Evolutionary conservation across 2,888 invertebrate genomes (phyloP), one percentile per base, ranked within the genome.

Genomic region (Epinotia demarniana): DNA sequence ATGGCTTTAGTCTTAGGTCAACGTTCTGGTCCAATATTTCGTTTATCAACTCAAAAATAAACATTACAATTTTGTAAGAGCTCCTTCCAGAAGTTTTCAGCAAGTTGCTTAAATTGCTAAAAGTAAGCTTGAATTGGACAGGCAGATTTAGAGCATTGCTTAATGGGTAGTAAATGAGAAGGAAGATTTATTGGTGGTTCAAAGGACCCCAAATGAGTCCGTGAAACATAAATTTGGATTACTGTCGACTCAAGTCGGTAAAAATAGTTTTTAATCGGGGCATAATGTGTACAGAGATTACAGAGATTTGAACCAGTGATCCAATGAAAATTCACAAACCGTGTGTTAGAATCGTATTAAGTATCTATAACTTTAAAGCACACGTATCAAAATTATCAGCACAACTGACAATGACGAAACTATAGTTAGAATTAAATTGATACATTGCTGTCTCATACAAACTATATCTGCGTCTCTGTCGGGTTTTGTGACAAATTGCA

Each of bases 121-220:
- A n/a, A n/a, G 88, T 90, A 91, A 91, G 90, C 92, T 89, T 84
- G 78, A 88, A 84, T 81, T 86, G 81, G 89, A 86, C 80, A 85
- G 84, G 77, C 72, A 82, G 77, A 86, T 84, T 76, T 84, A 79
- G 88, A 81, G 79, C 89, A 78, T 73, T 64, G 23, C 75, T 75
- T 75, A 75, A 75, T 75, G 70, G 64, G 69, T 53, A 75, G 63
- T 70, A 70, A 74, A 73, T 62, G 69, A 63, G 58, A n/a, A 23
- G 19, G 49, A 62, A 49, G 33, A 75, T 75, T 75, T 70, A 75
- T 58, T 49, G 4, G 49, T 12, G 58, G 39, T 19, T 18, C 43
- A 70, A 70, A 58, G 69, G 69, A 60, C 46, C 27, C 23, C 33
- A 70, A 75, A 58, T 67, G 13, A 60, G 57, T 46, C 9, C 33